A percentile compares a stretch with the other conserved stretches of the same genome.
phyloP scores from a whole-genome alignment of 2,113 vertebrate species.

The Nothoprocta perdicaria region DNA sequence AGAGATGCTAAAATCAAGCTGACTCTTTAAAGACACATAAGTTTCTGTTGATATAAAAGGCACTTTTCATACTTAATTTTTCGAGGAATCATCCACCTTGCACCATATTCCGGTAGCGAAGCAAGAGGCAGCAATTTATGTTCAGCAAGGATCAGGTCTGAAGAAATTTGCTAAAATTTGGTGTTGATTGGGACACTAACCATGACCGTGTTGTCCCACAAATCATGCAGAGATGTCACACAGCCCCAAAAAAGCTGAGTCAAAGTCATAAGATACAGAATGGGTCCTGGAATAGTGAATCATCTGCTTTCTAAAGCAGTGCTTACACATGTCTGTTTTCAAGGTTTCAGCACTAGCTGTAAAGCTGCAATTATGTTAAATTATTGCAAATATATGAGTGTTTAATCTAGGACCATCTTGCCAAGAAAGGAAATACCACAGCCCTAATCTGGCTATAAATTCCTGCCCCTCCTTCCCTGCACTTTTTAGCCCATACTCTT shows the following conservation, averaged over 20 bases:
- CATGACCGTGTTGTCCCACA: not conserved
- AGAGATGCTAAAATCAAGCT: not conserved
- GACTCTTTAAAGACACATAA: not conserved
- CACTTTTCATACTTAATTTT: not conserved
- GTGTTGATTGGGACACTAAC: not conserved
- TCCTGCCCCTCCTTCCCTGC: constrained; percentile 44
- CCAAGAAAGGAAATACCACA: constrained; percentile 39
- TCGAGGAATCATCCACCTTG: not conserved
- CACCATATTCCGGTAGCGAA: not conserved
- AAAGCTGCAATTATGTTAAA: not conserved
- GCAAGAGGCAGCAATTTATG: not conserved
- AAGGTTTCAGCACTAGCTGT: constrained; percentile 15
- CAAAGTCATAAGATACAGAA: not conserved
- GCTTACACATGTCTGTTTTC: not conserved
- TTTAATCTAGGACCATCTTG: constrained; percentile 34
- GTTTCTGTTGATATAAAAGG: not conserved
- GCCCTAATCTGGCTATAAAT: constrained; percentile 52
- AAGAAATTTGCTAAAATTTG: not conserved
- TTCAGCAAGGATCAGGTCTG: not conserved
- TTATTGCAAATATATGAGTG: not conserved
- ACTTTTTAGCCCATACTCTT: not conserved
- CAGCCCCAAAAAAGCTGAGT: not conserved
- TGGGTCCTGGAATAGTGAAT: rapidly evolving
- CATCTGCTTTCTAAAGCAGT: not conserved
- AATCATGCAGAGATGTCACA: not conserved